Conservation (phyloP, 2,888 invertebrate genomes). For the Chaetoderma sp. region DNA sequence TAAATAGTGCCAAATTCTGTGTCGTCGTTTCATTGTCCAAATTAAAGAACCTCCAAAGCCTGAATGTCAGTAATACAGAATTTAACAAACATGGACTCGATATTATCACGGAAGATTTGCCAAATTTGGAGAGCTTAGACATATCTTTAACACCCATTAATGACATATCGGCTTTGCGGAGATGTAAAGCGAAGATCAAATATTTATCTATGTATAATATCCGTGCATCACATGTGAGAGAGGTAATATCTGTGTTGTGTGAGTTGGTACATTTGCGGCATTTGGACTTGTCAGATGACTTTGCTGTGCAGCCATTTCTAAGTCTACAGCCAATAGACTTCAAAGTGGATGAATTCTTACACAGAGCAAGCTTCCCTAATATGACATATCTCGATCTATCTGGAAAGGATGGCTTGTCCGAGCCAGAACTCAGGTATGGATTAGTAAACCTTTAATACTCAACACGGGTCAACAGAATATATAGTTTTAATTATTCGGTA, state of each 20-base stretch:
- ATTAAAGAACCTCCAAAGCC: constrained; percentile 73
- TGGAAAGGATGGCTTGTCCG: constrained; percentile 73
- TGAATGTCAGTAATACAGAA: constrained; percentile 79
- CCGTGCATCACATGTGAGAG: constrained; percentile 66
- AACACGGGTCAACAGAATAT: too few relatives aligned
- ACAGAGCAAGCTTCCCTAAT: constrained; percentile 71
- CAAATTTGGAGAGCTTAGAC: constrained; percentile 76
- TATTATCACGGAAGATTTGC: constrained; percentile 77
- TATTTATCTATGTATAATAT: constrained; percentile 76
- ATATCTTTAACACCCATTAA: constrained; percentile 77
- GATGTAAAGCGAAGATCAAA: constrained; percentile 74
- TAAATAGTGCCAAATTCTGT: constrained; percentile 75
- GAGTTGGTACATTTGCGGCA: constrained; percentile 73
- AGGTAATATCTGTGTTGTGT: constrained; percentile 71
- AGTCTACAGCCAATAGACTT: constrained; percentile 68
- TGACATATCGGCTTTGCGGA: constrained; percentile 75
- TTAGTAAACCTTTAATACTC: constrained; percentile 22
- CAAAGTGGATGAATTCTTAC: constrained; percentile 54
- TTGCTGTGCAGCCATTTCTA: constrained; percentile 70
- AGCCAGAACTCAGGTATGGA: constrained; percentile 71
- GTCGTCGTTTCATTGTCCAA: constrained; percentile 76
- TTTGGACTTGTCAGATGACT: constrained; percentile 75
- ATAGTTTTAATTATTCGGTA: too few relatives aligned
- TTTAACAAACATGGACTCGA: constrained; percentile 77
- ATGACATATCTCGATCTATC: constrained; percentile 77